Base-by-base conservation (phyloP, 2,797 vertebrate genomes). In the Notolabrus celidotus region DNA sequence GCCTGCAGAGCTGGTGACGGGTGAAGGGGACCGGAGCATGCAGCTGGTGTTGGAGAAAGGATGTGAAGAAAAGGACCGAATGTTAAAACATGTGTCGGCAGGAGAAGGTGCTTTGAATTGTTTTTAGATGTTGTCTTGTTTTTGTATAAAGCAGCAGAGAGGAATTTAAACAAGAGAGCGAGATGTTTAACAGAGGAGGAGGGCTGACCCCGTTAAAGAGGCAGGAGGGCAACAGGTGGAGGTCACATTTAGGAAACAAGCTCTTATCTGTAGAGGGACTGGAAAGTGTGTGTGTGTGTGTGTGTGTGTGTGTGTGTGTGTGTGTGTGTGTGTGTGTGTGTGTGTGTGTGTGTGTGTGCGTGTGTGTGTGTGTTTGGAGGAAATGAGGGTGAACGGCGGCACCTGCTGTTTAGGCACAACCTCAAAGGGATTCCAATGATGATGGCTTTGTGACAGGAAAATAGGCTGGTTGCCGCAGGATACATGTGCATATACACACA, bases 351-450 rank as follows among this genome's bases (percentile, higher is more conserved):
- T 50, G 46, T 56, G 56, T 29, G 15, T 10, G 3, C 38, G 53
- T 66, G 10, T 65, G 63, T 68, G 52, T 55, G 38, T 17, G 23
- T 52, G 38, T 63, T 71, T 77, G 73, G 51, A 81, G 82, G 85
- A 90, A 89, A 88, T 86, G 74, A 88, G 79, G 85, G 80, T 23
- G 52, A 67, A 83, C 73, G 66, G 74, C 82, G 84, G 80, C 86
- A 90, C 88, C 88, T 90, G 89, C 79, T 89, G 87, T 87, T 91
- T 74, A 84, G 82, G 73, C 73, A 70, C 75, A 90, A 89, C 89
- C 88, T 93, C 89, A 93, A 92, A 93, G 91, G 87, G 86, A 93
- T 93, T 94, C 92, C 90, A 84, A 69, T 66, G 82, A 86, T 86
- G 88, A 90, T 85, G 86, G 86, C 74, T 74, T 85, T 87, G 88